Percentiles rank a stretch among this genome's conserved stretches.
Evolutionary conservation across 2,888 invertebrate genomes (phyloP).

Genomic region (Sminthurides aquaticus): DNA sequence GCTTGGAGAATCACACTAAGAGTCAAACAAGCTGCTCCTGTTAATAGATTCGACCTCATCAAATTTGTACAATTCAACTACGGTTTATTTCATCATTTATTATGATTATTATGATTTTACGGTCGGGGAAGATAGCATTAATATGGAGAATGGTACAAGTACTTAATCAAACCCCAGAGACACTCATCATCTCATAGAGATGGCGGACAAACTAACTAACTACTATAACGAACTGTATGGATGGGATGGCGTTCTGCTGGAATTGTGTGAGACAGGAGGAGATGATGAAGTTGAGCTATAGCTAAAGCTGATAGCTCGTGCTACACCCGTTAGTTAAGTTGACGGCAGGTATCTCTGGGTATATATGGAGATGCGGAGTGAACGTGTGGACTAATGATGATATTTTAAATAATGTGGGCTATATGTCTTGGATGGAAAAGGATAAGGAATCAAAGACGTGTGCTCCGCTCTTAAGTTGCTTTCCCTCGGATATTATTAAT

Average conservation of each 20-base stretch:
- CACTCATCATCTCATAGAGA: no score
- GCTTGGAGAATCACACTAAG: not conserved
- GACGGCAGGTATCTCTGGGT: no score
- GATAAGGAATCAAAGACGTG: no score
- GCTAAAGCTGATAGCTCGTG: not conserved
- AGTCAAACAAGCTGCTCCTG: not conserved
- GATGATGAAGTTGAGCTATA: not conserved
- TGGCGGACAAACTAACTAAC: no score
- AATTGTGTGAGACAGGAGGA: no score
- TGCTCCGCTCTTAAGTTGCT: no score
- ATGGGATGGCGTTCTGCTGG: no score
- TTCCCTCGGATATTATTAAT: no score
- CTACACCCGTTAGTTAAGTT: not conserved
- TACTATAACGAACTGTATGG: no score
- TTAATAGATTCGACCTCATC: constrained; percentile 27
- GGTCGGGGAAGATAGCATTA: constrained; percentile 18
- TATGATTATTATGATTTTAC: constrained; percentile 20
- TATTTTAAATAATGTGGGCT: not conserved
- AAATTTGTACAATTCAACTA: constrained; percentile 22
- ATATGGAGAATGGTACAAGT: no score
- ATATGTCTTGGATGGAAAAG: not conserved
- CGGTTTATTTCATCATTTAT: constrained; percentile 23
- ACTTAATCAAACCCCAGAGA: no score
- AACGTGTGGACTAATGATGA: not conserved
- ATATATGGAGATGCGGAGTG: no score